These are phyloP conservation scores for Palythoa grandiflora DNA, from an alignment of 92 coral and sea anemone species.

Conservation along the genomic window DNA sequence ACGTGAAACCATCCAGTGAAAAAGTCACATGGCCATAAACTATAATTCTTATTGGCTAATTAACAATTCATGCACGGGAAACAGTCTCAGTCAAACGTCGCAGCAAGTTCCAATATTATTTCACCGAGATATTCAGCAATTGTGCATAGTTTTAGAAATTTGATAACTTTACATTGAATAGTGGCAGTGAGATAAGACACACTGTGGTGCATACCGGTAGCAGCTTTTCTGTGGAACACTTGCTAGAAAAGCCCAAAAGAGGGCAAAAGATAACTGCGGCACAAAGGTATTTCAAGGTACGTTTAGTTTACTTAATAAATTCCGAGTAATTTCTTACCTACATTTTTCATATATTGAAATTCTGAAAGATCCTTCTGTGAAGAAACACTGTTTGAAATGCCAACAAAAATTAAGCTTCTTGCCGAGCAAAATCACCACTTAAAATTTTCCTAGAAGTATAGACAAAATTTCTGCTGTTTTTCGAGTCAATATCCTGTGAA, in stretches of 20 bases:
- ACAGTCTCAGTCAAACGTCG: neutral
- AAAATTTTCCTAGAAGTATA: neutral
- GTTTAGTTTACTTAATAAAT: neutral
- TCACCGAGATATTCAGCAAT: no score
- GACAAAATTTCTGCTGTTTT: neutral
- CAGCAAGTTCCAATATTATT: no score
- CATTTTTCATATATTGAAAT: neutral
- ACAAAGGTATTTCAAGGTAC: neutral
- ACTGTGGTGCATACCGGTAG: no score
- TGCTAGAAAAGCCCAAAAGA: neutral
- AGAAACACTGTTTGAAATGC: neutral
- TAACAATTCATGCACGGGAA: neutral
- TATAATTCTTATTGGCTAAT: neutral
- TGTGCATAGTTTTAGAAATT: no score
- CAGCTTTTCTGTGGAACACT: no score
- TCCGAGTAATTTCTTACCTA: neutral
- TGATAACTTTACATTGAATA: no score
- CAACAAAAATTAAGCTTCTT: neutral
- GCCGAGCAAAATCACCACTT: neutral
- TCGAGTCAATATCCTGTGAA: neutral
- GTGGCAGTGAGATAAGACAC: no score
- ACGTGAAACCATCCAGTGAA: neutral
- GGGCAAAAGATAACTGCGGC: neutral
- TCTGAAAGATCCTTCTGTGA: neutral
- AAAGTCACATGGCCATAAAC: neutral